A percentile compares a stretch with the other conserved stretches of the same genome.
Conservation (phyloP, 37 sponge, comb jelly and placozoan species). For the Oopsacas minuta region DNA sequence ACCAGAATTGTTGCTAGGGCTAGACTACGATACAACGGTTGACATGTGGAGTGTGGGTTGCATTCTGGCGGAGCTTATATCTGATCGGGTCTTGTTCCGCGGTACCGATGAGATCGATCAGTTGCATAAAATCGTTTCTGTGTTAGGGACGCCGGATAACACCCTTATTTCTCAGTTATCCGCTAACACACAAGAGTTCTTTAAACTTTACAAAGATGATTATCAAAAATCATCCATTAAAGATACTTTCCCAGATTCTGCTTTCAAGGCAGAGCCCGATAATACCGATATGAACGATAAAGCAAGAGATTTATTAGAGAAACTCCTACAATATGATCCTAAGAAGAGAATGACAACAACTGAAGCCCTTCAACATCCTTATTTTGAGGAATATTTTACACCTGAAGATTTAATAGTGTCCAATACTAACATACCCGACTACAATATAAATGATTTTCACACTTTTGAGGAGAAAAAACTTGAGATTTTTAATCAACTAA, state of each 20-base stretch:
- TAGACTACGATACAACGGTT: not conserved
- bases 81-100: not conserved
- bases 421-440: not conserved
- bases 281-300: not conserved
- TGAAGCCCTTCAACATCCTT: not conserved
- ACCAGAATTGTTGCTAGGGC: constrained; percentile 1
- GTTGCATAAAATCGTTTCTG: not conserved
- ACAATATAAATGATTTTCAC: not conserved
- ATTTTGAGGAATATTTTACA: constrained; percentile 7
- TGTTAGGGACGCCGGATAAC: not conserved
- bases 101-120: not conserved
- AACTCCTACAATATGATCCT: not conserved
- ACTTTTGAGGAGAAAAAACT: not conserved
- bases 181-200: not conserved
- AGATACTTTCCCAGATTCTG: not conserved
- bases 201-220: not conserved
- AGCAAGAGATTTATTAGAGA: not conserved
- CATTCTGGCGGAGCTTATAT: not conserved
- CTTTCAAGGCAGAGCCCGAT: not conserved
- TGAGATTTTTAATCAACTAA: not conserved
- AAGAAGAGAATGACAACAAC: not conserved
- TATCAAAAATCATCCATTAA: not conserved
- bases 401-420: not conserved
- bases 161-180: not conserved
- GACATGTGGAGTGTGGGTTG: constrained; percentile 13